A percentile compares a stretch with the other conserved stretches of the same genome.
phyloP scores from a whole-genome alignment of 2,888 invertebrate genomes.

The Clitarchus hookeri region DNA sequence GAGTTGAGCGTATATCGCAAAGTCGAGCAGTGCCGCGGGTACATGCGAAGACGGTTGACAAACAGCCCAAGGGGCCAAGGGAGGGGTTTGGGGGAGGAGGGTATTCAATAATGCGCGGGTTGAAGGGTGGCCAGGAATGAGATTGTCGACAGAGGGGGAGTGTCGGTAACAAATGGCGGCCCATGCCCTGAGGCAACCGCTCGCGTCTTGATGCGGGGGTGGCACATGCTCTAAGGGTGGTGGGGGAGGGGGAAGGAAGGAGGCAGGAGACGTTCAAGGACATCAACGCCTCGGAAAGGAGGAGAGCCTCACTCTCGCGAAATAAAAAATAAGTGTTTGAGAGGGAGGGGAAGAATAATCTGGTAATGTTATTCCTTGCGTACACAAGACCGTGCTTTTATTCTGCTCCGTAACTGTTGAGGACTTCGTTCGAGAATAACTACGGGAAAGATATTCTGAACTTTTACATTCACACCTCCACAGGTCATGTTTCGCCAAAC shows the following conservation, averaged over 20 bases:
- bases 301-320: background rate
- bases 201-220: background rate
- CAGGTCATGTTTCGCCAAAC: too few species aligned
- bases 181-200: background rate
- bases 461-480: too few species aligned
- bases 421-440: too few species aligned
- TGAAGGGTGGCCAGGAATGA: background rate
- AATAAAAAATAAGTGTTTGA: background rate
- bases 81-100: background rate
- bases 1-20: too few species aligned
- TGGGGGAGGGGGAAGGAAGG: too few species aligned
- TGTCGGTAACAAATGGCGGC: background rate
- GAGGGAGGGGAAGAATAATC: background rate
- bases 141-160: background rate
- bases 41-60: too few species aligned
- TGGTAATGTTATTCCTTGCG: background rate
- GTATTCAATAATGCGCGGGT: background rate
- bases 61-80: too few species aligned
- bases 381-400: background rate
- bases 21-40: too few species aligned
- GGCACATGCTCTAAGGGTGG: too few species aligned
- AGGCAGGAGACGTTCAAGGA: background rate
- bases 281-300: background rate
- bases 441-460: too few species aligned
- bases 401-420: too few species aligned